Percentiles rank a stretch among this genome's conserved stretches.
These are phyloP conservation scores for Sipunculus nudus DNA, from an alignment of 2,888 invertebrate genomes.

Conservation along the genomic window DNA sequence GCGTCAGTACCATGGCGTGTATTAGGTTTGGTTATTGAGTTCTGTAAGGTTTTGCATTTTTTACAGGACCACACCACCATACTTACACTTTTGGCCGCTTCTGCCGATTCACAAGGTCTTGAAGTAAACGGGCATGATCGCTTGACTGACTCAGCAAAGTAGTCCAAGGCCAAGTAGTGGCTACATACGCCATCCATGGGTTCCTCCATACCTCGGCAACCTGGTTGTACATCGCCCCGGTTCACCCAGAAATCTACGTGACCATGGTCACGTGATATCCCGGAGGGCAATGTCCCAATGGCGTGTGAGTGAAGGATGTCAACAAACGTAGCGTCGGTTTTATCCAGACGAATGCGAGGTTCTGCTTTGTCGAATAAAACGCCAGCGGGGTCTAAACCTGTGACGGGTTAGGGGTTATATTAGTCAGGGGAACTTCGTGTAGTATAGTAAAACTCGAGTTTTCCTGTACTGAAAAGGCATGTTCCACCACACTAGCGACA, in stretches of 20 bases:
- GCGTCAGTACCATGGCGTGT: too few relatives aligned
- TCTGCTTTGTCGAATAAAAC: not conserved
- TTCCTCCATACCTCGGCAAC: slow-evolving; percentile 7
- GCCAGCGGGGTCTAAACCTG: slow-evolving; percentile 18
- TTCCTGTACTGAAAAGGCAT: too few relatives aligned
- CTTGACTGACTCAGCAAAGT: not conserved
- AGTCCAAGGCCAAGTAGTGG: not conserved
- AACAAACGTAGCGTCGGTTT: slow-evolving; percentile 8
- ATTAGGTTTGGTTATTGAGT: too few relatives aligned
- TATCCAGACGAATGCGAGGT: not conserved
- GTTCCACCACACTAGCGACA: too few relatives aligned
- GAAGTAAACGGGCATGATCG: not conserved
- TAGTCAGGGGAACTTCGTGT: too few relatives aligned
- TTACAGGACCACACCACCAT: too few relatives aligned
- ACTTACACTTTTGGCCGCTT: too few relatives aligned
- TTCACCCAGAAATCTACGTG: slow-evolving; percentile 9
- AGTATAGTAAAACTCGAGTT: too few relatives aligned
- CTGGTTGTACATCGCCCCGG: not conserved
- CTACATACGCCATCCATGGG: slow-evolving; percentile 5
- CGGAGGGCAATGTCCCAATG: not conserved
- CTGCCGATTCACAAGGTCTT: not conserved
- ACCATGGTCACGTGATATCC: slow-evolving; percentile 1
- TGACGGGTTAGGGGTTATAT: not conserved
- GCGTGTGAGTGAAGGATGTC: slow-evolving; percentile 11
- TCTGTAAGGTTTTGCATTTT: too few relatives aligned